phyloP scores from a whole-genome alignment of 2,797 vertebrate genomes.

The Odontamblyopus lacepedii region DNA sequence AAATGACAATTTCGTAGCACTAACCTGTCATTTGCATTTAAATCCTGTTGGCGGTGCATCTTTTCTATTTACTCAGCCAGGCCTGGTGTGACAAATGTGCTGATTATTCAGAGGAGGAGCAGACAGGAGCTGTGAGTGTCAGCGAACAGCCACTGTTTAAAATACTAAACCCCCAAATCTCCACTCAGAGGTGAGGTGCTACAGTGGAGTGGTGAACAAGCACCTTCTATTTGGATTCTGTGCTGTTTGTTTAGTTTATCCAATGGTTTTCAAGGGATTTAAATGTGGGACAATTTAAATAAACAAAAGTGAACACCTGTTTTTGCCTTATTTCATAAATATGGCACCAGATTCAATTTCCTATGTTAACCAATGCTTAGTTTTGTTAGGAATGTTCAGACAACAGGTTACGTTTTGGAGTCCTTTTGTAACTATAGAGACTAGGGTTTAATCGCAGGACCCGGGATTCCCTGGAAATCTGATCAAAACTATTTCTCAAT shows the following conservation, averaged over 20 bases:
- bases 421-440: too few relatives aligned
- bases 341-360: too few relatives aligned
- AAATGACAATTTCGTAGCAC: constrained; percentile 19
- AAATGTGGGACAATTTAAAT: not conserved
- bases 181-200: constrained; percentile 5
- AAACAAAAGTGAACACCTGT: too few relatives aligned
- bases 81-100: constrained; percentile 27
- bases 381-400: too few relatives aligned
- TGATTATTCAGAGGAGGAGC: constrained; percentile 38
- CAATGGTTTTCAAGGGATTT: not conserved
- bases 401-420: too few relatives aligned
- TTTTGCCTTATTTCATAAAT: too few relatives aligned
- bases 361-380: too few relatives aligned
- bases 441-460: too few relatives aligned
- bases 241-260: not conserved
- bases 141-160: constrained; percentile 23
- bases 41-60: constrained; percentile 27
- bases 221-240: not conserved
- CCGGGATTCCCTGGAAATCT: too few relatives aligned
- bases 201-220: not conserved
- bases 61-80: constrained; percentile 31
- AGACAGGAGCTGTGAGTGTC: constrained; percentile 25
- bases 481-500: too few relatives aligned
- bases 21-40: constrained; percentile 36
- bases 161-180: constrained; percentile 19